Base-by-base conservation (phyloP, 1,140 invertebrate species). In the Brevipalpus yothersi region DNA sequence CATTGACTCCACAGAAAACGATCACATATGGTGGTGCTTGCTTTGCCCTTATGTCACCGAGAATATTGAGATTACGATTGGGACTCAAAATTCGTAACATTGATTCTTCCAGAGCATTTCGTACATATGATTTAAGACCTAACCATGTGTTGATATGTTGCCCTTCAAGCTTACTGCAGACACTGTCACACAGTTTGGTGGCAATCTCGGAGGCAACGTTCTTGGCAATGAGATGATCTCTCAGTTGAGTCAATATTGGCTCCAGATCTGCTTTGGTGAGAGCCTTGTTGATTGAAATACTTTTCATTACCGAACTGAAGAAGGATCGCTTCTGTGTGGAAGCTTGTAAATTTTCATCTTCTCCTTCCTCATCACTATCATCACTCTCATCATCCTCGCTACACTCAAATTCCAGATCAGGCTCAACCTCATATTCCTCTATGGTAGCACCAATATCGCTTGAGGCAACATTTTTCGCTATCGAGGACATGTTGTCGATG, bases 1-100 rank as follows among this genome's bases (percentile, higher is more conserved):
- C 95, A 72, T 99, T 99, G 0, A 99, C 95, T 54, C 95, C 95
- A 75, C 95, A 99, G 70, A 99, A 99, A 0, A 87, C 80, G 75
- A 98, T 88, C 1, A 90, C 83, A 71, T 92, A 99, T 0, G 95
- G 93, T 63, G 81, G 75, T 56, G 81, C 78, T 66, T 86, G 82
- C 3, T 89, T 83, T 67, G 96, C 89, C 62, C 92, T 72, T 19
- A 92, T 90, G 71, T 99, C 95, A 60, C 95, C 77, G 12, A 99
- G 75, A 67, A 99, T 94, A 72, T 99, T 92, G 43, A 99, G 82
- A 56, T 92, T 82, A 0, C 91, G 78, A 66, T 86, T 87, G 0
- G 95, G 94, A 2, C 88, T 91, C 58, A 99, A 74, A 65, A 99
- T 86, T 69, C 69, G 65, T n/a, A 68, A 59, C 11, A 68, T 61